phyloP scores from a whole-genome alignment of 1,140 invertebrate species.

The Scylla paramamosain region DNA sequence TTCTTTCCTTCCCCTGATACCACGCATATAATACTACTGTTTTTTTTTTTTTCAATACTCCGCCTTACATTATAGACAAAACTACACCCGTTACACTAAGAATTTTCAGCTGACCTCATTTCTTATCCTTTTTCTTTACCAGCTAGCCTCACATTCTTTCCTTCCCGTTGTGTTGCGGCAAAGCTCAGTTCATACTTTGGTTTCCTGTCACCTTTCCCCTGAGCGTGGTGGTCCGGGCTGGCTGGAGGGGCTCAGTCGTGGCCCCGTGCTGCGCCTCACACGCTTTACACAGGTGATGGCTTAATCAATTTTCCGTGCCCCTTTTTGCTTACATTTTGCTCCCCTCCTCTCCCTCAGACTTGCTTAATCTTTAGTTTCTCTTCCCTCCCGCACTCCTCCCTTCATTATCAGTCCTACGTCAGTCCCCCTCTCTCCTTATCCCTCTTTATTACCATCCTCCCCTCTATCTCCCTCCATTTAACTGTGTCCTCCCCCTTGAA shows the following conservation, averaged over 20 bases:
- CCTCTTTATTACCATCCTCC: slow-evolving; percentile 56
- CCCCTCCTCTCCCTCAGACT: slow-evolving; percentile 25
- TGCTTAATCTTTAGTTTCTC: slow-evolving; percentile 57
- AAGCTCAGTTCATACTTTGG: too few relatives aligned
- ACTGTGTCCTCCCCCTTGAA: slow-evolving; percentile 42
- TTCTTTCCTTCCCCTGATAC: too few relatives aligned
- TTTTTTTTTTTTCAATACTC: background rate
- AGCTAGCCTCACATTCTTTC: too few relatives aligned
- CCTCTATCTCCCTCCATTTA: slow-evolving; percentile 31
- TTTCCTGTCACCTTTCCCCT: too few relatives aligned
- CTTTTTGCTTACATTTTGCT: slow-evolving; percentile 46
- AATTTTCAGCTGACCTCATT: too few relatives aligned
- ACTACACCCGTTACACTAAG: background rate
- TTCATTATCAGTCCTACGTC: slow-evolving; percentile 58
- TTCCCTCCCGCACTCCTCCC: slow-evolving; percentile 10
- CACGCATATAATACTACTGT: background rate
- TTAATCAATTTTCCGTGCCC: slow-evolving; percentile 35
- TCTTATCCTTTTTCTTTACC: too few relatives aligned
- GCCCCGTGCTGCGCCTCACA: background rate
- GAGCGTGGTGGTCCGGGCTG: too few relatives aligned
- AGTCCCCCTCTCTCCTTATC: slow-evolving; percentile 52
- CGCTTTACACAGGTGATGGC: slow-evolving; percentile 11
- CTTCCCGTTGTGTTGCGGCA: too few relatives aligned
- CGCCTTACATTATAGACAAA: background rate
- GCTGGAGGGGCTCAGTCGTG: too few relatives aligned